phyloP scores from a whole-genome alignment of 1,140 invertebrate species.

The Zophobas atratus region DNA sequence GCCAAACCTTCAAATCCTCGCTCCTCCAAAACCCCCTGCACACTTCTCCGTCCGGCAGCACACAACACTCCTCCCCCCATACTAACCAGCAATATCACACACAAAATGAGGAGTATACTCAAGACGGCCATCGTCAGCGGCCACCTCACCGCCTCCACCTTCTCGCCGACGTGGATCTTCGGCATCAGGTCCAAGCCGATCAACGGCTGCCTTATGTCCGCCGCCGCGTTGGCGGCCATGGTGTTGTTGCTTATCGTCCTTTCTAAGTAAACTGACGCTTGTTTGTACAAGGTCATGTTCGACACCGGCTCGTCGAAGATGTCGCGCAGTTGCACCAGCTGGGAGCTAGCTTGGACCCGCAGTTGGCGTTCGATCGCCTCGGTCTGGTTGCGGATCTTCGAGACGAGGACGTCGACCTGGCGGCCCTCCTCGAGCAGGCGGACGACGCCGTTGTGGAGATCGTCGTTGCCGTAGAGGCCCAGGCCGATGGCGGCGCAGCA shows the following conservation, averaged over 20 bases:
- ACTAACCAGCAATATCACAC: conserved; percentile 80
- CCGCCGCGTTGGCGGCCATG: conserved; percentile 78
- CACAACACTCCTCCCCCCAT: neutral
- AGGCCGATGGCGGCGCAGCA: conserved; percentile 84
- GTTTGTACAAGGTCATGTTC: conserved; percentile 81
- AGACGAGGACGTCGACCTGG: conserved; percentile 83
- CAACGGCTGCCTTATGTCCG: conserved; percentile 81
- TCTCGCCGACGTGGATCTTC: conserved; percentile 75
- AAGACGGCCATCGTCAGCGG: conserved; percentile 84
- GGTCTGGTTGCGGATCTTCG: conserved; percentile 82
- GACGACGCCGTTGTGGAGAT: conserved; percentile 90
- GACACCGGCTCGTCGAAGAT: conserved; percentile 82
- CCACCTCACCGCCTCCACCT: conserved; percentile 80
- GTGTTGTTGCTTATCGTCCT: conserved; percentile 80
- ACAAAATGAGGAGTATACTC: conserved; percentile 83
- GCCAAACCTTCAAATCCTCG: too few relatives aligned
- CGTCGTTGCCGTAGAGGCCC: conserved; percentile 94
- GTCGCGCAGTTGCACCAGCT: conserved; percentile 79
- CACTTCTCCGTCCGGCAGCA: too few relatives aligned
- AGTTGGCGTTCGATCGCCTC: conserved; percentile 64
- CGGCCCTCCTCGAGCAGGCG: conserved; percentile 84
- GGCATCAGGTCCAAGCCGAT: conserved; percentile 77
- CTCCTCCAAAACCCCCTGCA: too few relatives aligned
- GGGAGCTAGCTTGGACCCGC: conserved; percentile 58
- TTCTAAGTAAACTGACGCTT: conserved; percentile 77